phyloP scores from a whole-genome alignment of 35 echinoderm and acorn worm species.

The Heliocidaris tuberculata region DNA sequence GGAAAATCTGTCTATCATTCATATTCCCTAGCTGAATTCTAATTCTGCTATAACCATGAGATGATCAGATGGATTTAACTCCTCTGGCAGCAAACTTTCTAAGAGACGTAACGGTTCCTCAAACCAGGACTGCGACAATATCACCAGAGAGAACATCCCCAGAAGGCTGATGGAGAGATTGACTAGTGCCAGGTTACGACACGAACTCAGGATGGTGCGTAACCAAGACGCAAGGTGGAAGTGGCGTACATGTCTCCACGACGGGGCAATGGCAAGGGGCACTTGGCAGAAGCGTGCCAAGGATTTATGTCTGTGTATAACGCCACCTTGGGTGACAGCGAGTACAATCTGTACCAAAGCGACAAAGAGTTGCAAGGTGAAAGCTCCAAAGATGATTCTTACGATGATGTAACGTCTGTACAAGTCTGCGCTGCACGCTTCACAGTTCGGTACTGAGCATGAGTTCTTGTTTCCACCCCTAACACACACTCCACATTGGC shows the following conservation, averaged over 20 bases:
- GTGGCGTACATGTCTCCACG: conserved; percentile 28
- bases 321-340: background rate
- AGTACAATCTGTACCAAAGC: conserved; percentile 43
- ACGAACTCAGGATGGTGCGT: background rate
- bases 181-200: conserved; percentile 33
- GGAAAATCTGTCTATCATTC: background rate
- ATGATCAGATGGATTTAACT: conserved; percentile 79
- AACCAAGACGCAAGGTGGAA: background rate
- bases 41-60: conserved; percentile 56
- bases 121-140: conserved; percentile 50
- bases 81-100: conserved; percentile 60
- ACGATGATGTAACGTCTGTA: conserved; percentile 46
- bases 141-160: background rate
- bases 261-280: background rate
- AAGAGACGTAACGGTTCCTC: conserved; percentile 47
- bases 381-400: conserved; percentile 23
- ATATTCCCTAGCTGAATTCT: background rate
- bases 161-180: conserved; percentile 47
- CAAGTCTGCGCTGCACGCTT: conserved; percentile 51
- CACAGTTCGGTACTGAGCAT: conserved; percentile 53
- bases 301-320: conserved; percentile 4
- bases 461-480: conserved; percentile 50
- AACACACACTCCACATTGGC: conserved; percentile 71
- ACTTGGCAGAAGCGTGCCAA: background rate
- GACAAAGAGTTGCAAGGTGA: conserved; percentile 38